Base-by-base conservation (phyloP, 2,113 vertebrate genomes). In the Suncus etruscus region DNA sequence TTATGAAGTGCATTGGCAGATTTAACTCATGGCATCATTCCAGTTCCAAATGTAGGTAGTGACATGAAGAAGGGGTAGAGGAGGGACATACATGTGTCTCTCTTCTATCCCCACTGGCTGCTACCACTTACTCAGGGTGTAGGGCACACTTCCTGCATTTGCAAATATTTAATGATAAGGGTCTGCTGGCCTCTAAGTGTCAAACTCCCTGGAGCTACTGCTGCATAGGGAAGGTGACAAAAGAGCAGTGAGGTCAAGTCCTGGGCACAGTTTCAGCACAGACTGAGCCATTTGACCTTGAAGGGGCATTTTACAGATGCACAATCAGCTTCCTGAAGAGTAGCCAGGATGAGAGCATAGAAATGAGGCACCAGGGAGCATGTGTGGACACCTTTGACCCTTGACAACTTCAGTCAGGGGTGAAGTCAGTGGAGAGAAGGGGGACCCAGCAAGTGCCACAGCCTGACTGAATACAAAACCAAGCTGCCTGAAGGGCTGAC, bases 151-250 rank as follows among this genome's bases (percentile, higher is more conserved):
- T 94, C 32, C 73, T 87, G 93, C 89, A 90, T 97, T 96, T 97
- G 96, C 96, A 97, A 97, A 97, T 94, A 97, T 97, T 97, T 97
- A 97, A 96, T 97, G 96, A 97, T 95, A 95, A 95, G 88, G 88
- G 93, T 89, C 91, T 96, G 96, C 96, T 97, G 95, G 92, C 91
- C 95, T 96, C 95, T 22, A 90, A 90, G 92, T 96, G 96, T 96
- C 95, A 96, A 79, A 85, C 91, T 95, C 88, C 90, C 96, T 50
- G 79, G 90, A 96, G 93, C 47, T 78, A 11, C 54, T 54, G 63
- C 15, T 2, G 22, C 63, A 22, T 15, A 96, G 92, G 50, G 47
- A 96, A 90, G 84, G 69, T 89, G 93, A 96, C 87, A 93, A 91
- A 92, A 86, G 81, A 93, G 95, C 93, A 95, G 95, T 89, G 96